A percentile compares a stretch with the other conserved stretches of the same genome.
Conservation (phyloP, 2,888 invertebrate species). For the Pheosia gnoma region DNA sequence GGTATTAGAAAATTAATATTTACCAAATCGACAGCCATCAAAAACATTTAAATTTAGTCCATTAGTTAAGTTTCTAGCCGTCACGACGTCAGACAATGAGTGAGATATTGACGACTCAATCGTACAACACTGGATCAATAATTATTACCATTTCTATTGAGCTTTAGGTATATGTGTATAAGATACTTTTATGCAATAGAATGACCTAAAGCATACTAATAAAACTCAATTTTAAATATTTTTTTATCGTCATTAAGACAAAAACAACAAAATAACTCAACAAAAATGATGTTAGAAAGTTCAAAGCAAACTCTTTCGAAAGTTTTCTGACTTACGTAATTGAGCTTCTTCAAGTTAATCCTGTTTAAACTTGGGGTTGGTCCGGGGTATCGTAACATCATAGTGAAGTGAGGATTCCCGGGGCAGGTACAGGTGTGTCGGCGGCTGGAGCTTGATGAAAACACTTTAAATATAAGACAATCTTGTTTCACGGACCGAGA, state of each 20-base stretch:
- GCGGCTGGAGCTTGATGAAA: conserved; percentile 17
- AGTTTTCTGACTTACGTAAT: conserved; percentile 16
- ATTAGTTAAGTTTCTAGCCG: conserved; percentile 21
- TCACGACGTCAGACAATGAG: conserved; percentile 13
- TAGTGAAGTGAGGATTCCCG: conserved; percentile 23
- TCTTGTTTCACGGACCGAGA: conserved; percentile 7
- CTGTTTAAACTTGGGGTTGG: conserved; percentile 39
- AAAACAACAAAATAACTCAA: neutral
- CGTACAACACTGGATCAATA: no score
- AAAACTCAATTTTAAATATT: no score
- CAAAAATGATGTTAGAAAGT: conserved; percentile 9
- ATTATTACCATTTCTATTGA: no score
- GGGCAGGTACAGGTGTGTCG: conserved; percentile 31
- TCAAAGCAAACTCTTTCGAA: conserved; percentile 7
- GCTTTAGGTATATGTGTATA: no score
- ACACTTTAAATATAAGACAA: conserved; percentile 29
- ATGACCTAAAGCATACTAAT: no score
- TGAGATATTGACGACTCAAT: neutral
- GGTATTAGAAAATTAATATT: conserved; percentile 22
- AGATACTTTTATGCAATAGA: no score
- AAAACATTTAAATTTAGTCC: conserved; percentile 9
- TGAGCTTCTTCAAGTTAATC: conserved; percentile 19
- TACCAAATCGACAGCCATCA: conserved; percentile 16
- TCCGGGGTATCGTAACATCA: conserved; percentile 24
- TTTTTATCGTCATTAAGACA: neutral